Conservation (phyloP, 1,140 invertebrate species). For the Proctacanthus coquilletti region DNA sequence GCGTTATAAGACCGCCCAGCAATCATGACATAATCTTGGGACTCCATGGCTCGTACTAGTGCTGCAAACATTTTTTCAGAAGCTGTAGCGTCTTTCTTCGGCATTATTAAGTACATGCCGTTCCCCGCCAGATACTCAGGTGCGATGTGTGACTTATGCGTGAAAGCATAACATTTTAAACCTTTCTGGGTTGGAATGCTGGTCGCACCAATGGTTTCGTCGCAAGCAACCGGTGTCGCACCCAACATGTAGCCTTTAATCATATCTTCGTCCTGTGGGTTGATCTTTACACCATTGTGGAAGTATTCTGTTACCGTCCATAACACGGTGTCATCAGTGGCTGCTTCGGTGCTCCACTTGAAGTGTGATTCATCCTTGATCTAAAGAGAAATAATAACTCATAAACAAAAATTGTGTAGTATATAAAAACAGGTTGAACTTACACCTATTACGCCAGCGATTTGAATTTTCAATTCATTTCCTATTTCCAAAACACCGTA, state of each 20-base stretch:
- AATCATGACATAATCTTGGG: conserved; percentile 14
- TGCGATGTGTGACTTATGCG: conserved; percentile 13
- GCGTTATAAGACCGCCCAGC: conserved; percentile 23
- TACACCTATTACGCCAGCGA: neutral
- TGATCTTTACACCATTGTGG: neutral
- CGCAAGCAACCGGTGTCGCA: conserved; percentile 21
- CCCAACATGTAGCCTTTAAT: conserved; percentile 26
- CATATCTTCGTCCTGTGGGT: conserved; percentile 13
- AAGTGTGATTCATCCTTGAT: neutral
- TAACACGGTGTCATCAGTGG: neutral
- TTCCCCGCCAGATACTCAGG: conserved; percentile 21
- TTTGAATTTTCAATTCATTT: neutral
- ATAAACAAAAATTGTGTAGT: too few relatives aligned
- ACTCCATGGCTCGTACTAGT: conserved; percentile 15
- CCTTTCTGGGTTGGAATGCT: conserved; percentile 10
- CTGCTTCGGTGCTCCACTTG: neutral
- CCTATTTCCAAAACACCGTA: neutral
- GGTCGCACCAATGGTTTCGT: conserved; percentile 14
- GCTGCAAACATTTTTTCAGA: conserved; percentile 22
- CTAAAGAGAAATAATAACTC: too few relatives aligned
- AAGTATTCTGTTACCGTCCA: neutral
- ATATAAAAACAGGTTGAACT: too few relatives aligned
- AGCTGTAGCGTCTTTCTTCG: conserved; percentile 12
- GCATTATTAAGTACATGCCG: conserved; percentile 18
- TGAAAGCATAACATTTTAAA: conserved; percentile 21